Evolutionary conservation across 2,888 invertebrate species (phyloP).

Genomic region (Ellobium chinense): DNA sequence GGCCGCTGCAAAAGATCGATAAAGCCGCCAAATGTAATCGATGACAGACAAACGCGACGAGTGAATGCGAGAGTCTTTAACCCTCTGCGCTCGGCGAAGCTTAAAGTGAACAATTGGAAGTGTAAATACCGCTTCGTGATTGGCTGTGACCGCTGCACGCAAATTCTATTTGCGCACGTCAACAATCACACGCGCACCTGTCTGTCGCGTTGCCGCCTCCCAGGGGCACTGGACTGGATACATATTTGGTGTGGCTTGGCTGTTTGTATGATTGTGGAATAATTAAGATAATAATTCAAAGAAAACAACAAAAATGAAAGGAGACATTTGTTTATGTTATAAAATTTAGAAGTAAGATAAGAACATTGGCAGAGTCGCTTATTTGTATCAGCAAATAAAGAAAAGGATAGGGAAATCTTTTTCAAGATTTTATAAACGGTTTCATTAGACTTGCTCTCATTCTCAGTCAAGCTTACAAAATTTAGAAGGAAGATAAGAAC

Average conservation of each 20-base stretch:
- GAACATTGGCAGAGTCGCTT: background rate
- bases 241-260: too few species aligned
- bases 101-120: conserved; percentile 7
- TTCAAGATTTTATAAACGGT: too few species aligned
- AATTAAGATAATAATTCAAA: too few species aligned
- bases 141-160: conserved; percentile 18
- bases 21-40: background rate
- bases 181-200: conserved; percentile 17
- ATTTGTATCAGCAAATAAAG: background rate
- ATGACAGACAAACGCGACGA: background rate
- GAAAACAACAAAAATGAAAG: too few species aligned
- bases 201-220: background rate
- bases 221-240: too few species aligned
- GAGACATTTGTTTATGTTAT: too few species aligned
- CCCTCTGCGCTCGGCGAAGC: background rate
- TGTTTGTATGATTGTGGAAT: too few species aligned
- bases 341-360: too few species aligned
- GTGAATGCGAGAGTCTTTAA: background rate
- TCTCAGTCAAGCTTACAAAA: too few species aligned
- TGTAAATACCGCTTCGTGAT: conserved; percentile 29
- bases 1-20: background rate
- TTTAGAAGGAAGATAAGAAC: too few species aligned
- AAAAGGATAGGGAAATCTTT: background rate
- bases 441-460: too few species aligned
- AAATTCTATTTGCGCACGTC: conserved; percentile 1